Evolutionary conservation across 1,140 invertebrate species (phyloP).

Genomic region (Zaprionus ornatus): DNA sequence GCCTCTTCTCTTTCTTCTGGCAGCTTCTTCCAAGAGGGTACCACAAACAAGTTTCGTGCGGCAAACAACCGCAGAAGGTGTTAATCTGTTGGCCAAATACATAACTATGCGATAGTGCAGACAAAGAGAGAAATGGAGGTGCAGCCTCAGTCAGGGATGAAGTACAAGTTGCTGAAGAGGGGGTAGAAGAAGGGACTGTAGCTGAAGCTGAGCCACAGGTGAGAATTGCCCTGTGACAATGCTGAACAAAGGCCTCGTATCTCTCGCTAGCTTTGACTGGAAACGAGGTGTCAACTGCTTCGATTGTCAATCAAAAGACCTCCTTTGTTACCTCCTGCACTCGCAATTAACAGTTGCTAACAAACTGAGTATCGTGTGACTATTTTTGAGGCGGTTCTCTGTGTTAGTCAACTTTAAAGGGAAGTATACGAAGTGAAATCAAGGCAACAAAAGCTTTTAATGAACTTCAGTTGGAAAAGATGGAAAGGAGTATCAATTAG

Average conservation of each 20-base stretch:
- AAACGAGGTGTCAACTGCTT: constrained; percentile 35
- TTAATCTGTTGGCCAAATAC: constrained; percentile 71
- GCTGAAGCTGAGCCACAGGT: neutral
- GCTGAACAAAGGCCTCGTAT: constrained; percentile 33
- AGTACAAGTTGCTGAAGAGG: too few species aligned
- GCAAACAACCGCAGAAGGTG: constrained; percentile 54
- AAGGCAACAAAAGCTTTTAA: too few species aligned
- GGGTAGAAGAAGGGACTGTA: neutral
- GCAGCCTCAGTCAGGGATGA: neutral
- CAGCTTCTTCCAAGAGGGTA: neutral
- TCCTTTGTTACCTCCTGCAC: constrained; percentile 18
- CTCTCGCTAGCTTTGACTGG: neutral
- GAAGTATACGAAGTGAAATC: neutral
- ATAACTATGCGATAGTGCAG: neutral
- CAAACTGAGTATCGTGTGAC: neutral
- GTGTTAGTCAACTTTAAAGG: neutral
- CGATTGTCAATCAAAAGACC: constrained; percentile 33
- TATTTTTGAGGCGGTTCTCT: neutral
- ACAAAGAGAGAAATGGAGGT: neutral
- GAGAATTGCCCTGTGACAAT: constrained; percentile 16
- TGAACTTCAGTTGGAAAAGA: too few species aligned
- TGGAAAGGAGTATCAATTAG: too few species aligned
- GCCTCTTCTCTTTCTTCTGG: too few species aligned
- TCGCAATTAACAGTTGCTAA: constrained; percentile 18
- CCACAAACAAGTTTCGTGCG: constrained; percentile 53